Evolutionary conservation across 1,140 invertebrate species (phyloP), one percentile per base, ranked within the genome.

Genomic region (Panulirus ornatus): DNA sequence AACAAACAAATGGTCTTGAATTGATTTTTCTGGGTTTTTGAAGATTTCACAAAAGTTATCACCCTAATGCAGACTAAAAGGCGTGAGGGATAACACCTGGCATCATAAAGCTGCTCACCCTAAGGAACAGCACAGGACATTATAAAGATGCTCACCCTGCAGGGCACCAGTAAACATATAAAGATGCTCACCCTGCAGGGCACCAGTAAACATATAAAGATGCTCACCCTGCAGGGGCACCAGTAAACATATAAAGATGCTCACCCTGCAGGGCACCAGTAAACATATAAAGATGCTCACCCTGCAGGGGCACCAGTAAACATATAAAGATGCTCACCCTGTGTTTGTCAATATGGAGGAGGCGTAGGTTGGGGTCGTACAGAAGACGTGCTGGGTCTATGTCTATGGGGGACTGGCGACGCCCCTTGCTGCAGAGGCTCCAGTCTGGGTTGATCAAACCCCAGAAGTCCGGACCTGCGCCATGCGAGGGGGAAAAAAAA

Each of bases 391-490:
- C 96, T 11, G 98, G 98, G 93, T 98, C 97, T 84, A 99, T 96
- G 94, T 99, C 97, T 92, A 99, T 98, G 27, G 98, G 98, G 86
- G 98, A 99, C 94, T 99, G 98, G 88, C 98, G 95, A 83, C 96
- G 95, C 30, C 98, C 98, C 93, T 97, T 97, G 93, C 96, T 97
- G 95, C 98, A 99, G 94, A 99, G 96, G 93, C 96, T 97, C 98
- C 98, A 99, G 94, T 99, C 97, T 0, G 97, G 97, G 95, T 99
- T 99, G 93, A 99, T 97, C 86, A 98, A 95, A 70, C 98, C 98
- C 98, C 98, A 99, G 95, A 98, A 99, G 84, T 97, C 96, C 54
- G 98, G 98, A 94, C 98, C 98, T 99, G 95, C 2, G 34, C 8
- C 34, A 27, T 30, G 27, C n/a, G n/a, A n/a, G n/a, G n/a, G n/a